Conservation (phyloP, 2,113 vertebrate species). For the Hemibagrus wyckioides region DNA sequence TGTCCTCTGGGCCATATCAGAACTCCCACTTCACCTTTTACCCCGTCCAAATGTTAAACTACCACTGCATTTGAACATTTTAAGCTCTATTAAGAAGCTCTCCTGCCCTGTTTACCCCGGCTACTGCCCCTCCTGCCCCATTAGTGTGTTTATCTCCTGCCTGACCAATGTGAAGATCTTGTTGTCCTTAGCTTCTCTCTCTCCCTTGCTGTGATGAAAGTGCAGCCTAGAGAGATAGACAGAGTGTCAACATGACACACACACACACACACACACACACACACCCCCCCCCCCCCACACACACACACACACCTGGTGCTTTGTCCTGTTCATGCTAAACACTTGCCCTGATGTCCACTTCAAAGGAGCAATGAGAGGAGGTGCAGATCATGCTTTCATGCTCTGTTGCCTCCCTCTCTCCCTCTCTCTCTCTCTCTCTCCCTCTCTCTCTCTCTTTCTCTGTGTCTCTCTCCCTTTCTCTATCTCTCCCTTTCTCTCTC, state of each 20-base stretch:
- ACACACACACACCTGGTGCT: slow-evolving; percentile 63
- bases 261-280: slow-evolving; percentile 51
- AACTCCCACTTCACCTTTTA: too few relatives aligned
- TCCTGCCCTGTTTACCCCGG: background rate
- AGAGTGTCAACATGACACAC: slow-evolving; percentile 40
- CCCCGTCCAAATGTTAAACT: background rate
- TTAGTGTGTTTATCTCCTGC: slow-evolving; percentile 10
- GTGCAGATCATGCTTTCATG: slow-evolving; percentile 6
- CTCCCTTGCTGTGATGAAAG: slow-evolving; percentile 36
- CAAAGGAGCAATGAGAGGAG: slow-evolving; percentile 57
- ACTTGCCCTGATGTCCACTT: slow-evolving; percentile 62
- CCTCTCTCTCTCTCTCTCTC: slow-evolving; percentile 34
- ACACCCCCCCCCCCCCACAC: slow-evolving; percentile 9
- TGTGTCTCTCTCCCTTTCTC: slow-evolving; percentile 6
- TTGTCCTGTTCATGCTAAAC: slow-evolving; percentile 61
- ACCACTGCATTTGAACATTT: too few relatives aligned
- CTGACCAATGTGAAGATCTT: background rate
- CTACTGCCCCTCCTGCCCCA: background rate
- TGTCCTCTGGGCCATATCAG: too few relatives aligned
- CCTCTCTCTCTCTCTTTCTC: background rate
- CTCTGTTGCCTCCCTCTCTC: slow-evolving; percentile 32
- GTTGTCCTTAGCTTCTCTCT: slow-evolving; percentile 21
- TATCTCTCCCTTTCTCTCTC: background rate
- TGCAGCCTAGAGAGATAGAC: slow-evolving; percentile 50
- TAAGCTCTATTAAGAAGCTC: too few relatives aligned